Evolutionary conservation across 1,140 invertebrate genomes (phyloP).

Genomic region (Papilio polytes): DNA sequence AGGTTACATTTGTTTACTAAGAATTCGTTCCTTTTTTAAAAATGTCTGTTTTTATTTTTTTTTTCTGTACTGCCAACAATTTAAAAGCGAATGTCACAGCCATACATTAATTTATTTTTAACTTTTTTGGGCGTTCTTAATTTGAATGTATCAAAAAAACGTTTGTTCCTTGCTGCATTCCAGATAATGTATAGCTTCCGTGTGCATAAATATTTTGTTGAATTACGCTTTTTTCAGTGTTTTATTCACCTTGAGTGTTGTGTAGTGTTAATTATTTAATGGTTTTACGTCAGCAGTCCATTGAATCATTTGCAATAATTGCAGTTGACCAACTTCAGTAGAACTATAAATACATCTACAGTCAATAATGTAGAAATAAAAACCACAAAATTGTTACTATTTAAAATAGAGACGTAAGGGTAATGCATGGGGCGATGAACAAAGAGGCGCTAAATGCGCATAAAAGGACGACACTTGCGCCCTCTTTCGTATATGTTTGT

Average conservation of each 20-base stretch:
- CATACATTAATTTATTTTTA: too few species aligned
- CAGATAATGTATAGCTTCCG: too few species aligned
- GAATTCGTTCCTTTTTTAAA: not conserved
- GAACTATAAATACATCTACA: not conserved
- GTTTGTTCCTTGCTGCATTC: too few species aligned
- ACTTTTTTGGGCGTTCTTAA: too few species aligned
- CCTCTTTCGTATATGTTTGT: too few species aligned
- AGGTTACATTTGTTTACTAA: conserved; percentile 12
- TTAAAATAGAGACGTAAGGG: too few species aligned
- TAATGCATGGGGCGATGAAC: too few species aligned
- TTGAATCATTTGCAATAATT: not conserved
- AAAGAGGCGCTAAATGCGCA: too few species aligned
- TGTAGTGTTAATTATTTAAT: not conserved
- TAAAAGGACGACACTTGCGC: too few species aligned
- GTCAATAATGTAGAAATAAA: not conserved
- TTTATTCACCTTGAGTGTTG: not conserved
- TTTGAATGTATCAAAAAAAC: too few species aligned
- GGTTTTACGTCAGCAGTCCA: not conserved
- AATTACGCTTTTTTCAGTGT: not conserved
- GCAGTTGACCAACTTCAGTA: not conserved
- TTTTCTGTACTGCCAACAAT: not conserved
- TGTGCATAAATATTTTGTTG: not conserved
- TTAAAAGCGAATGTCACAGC: not conserved
- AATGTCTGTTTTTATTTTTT: not conserved
- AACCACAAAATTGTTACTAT: too few species aligned